Evolutionary conservation across 2,113 vertebrate genomes (phyloP).

Genomic region (Orientallactaga bullata): DNA sequence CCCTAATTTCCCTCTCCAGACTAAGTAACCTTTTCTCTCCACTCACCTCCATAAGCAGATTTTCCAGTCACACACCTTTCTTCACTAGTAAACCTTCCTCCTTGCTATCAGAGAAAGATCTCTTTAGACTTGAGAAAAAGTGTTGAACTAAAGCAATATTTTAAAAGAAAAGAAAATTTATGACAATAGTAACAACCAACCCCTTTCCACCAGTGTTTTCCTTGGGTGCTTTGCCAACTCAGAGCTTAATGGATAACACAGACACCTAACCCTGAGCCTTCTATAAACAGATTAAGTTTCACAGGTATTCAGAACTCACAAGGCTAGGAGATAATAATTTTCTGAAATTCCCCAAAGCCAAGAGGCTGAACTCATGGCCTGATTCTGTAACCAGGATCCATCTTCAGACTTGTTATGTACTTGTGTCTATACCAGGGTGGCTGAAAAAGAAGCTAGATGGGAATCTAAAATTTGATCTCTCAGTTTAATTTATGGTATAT

Average conservation of each 20-base stretch:
- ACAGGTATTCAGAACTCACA: constrained; percentile 3
- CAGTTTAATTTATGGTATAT: background rate
- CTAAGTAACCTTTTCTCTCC: background rate
- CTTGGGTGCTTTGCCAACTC: constrained; percentile 30
- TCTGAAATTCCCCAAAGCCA: constrained; percentile 25
- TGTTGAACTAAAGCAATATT: constrained; percentile 11
- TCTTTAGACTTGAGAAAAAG: constrained; percentile 26
- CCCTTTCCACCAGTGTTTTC: background rate
- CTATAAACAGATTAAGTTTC: constrained; percentile 32
- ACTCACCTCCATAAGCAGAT: background rate
- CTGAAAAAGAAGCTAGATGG: background rate
- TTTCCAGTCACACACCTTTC: background rate
- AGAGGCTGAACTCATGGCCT: constrained; percentile 40
- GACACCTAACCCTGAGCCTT: background rate
- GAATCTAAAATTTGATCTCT: background rate
- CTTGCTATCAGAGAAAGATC: background rate
- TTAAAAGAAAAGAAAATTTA: constrained; percentile 13
- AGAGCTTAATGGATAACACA: constrained; percentile 8
- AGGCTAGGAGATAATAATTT: background rate
- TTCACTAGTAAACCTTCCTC: constrained; percentile 21
- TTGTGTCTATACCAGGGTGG: background rate
- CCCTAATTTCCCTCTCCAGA: background rate
- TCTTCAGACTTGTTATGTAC: background rate
- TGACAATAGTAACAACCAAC: background rate
- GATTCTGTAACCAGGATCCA: background rate